Percentiles rank a stretch among this genome's conserved stretches.
Conservation (phyloP, 1,140 invertebrate genomes). For the Saccostrea cuccullata region DNA sequence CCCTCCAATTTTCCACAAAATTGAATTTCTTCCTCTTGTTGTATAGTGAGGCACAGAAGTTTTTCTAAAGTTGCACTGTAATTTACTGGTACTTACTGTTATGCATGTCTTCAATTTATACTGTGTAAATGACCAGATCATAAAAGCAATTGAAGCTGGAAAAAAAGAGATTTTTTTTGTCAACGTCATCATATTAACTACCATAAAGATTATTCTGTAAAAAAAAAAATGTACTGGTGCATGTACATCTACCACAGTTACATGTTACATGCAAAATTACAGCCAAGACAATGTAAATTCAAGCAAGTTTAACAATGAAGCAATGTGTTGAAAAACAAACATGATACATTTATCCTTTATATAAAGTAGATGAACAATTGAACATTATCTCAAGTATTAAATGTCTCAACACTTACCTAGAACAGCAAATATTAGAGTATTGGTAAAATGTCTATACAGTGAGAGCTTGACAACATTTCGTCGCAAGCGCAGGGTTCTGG, state of each 20-base stretch:
- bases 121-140: slow-evolving; percentile 93
- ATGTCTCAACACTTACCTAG: slow-evolving; percentile 79
- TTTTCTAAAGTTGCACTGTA: background rate
- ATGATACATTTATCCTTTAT: too few species aligned
- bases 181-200: too few species aligned
- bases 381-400: background rate
- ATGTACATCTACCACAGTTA: too few species aligned
- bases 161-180: slow-evolving; percentile 36
- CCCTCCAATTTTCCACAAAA: background rate
- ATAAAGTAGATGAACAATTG: too few species aligned
- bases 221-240: too few species aligned
- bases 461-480: slow-evolving; percentile 89
- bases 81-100: slow-evolving; percentile 80
- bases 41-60: too few species aligned
- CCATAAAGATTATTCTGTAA: too few species aligned
- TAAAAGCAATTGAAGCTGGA: slow-evolving; percentile 90
- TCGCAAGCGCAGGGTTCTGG: slow-evolving; percentile 89
- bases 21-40: too few species aligned
- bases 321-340: too few species aligned
- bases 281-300: too few species aligned
- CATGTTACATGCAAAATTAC: too few species aligned
- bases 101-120: slow-evolving; percentile 86
- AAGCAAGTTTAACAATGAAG: too few species aligned
- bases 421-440: slow-evolving; percentile 93
- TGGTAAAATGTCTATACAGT: slow-evolving; percentile 95